Evolutionary conservation across 2,797 vertebrate species (phyloP).

Genomic region (Anniella stebbinsi): DNA sequence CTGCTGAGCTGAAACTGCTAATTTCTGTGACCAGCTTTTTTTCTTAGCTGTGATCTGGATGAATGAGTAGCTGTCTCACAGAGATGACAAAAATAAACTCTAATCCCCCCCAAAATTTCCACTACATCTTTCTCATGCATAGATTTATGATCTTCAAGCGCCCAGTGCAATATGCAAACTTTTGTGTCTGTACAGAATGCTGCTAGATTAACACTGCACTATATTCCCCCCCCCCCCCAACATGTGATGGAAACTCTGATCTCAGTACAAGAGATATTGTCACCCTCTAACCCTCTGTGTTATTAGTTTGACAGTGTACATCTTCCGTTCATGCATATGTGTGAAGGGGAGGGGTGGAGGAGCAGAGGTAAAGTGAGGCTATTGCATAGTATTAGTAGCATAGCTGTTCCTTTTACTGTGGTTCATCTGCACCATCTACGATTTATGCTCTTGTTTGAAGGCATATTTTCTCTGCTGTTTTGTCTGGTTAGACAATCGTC

Average conservation of each 20-base stretch:
- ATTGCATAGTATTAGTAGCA: conserved; percentile 68
- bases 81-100: conserved; percentile 99
- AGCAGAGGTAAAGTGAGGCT: conserved; percentile 61
- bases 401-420: conserved; percentile 70
- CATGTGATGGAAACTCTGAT: conserved; percentile 69
- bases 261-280: conserved; percentile 54
- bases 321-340: conserved; percentile 64
- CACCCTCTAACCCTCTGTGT: conserved; percentile 48
- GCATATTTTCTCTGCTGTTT: conserved; percentile 82
- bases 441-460: conserved; percentile 82
- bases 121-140: conserved; percentile 96
- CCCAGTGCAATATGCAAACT: conserved; percentile 90
- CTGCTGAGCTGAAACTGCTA: conserved; percentile 99
- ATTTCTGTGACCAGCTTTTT: conserved; percentile 99
- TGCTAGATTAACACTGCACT: conserved; percentile 74
- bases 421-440: conserved; percentile 72
- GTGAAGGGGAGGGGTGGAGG: conserved; percentile 54
- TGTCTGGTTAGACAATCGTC: conserved; percentile 80
- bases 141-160: conserved; percentile 93
- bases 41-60: conserved; percentile 99
- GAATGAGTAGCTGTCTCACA: conserved; percentile 99
- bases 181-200: conserved; percentile 75
- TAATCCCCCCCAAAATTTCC: conserved; percentile 98
- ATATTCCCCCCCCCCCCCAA: conserved; percentile 29
- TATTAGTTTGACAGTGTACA: conserved; percentile 66